A percentile compares a stretch with the other conserved stretches of the same genome.
Evolutionary conservation across 2,113 vertebrate species (phyloP).

Genomic region (Paedocypris sp.): DNA sequence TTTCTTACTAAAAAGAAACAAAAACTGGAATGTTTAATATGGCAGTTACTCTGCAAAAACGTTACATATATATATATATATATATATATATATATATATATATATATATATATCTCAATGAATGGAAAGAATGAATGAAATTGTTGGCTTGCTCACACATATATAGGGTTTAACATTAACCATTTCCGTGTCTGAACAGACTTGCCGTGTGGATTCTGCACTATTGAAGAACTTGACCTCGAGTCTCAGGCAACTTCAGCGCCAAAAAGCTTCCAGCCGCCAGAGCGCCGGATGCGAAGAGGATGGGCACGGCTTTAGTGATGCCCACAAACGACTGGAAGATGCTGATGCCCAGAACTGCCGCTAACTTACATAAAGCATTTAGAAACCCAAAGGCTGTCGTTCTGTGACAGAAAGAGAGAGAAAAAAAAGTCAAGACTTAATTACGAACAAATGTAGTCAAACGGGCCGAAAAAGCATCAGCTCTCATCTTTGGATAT

Average conservation of each 20-base stretch:
- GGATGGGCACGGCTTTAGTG: conserved; percentile 89
- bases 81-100: conserved; percentile 2
- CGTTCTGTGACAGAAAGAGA: conserved; percentile 57
- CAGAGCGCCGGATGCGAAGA: conserved; percentile 81
- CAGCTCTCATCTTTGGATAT: too few species aligned
- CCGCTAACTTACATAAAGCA: conserved; percentile 83
- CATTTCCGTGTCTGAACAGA: too few species aligned
- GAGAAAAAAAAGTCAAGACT: too few species aligned
- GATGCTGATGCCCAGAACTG: conserved; percentile 90
- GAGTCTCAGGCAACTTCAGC: conserved; percentile 84
- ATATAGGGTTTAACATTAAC: conserved; percentile 31
- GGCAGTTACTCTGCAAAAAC: conserved; percentile 58
- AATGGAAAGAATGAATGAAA: conserved; percentile 15
- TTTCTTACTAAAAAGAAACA: conserved; percentile 38
- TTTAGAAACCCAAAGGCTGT: conserved; percentile 94
- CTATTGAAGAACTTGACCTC: conserved; percentile 88
- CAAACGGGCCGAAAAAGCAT: too few species aligned
- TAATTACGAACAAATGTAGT: too few species aligned
- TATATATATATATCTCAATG: conserved; percentile 3
- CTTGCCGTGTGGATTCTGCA: conserved; percentile 30
- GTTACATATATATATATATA: conserved; percentile 37
- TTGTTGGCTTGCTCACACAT: conserved; percentile 11
- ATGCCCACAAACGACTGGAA: conserved; percentile 93
- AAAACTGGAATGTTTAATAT: conserved; percentile 59
- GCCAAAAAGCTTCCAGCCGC: conserved; percentile 84